A percentile compares a stretch with the other conserved stretches of the same genome.
These are phyloP conservation scores for Rhipidura dahli DNA, from an alignment of 2,113 vertebrate genomes.

Conservation along the genomic window DNA sequence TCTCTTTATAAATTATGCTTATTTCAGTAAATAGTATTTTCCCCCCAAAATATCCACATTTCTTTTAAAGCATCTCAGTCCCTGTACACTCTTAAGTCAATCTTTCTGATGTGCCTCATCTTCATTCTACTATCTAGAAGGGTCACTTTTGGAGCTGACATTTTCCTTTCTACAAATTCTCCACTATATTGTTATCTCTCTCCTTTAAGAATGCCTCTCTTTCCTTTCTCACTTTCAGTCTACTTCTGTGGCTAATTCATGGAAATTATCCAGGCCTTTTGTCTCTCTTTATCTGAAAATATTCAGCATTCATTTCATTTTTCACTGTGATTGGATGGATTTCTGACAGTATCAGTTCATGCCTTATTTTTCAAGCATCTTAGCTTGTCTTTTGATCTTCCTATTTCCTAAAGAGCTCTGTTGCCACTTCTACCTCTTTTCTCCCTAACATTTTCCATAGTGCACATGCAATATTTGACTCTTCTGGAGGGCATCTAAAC, in stretches of 20 bases:
- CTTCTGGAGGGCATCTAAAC: background rate
- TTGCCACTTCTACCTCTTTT: background rate
- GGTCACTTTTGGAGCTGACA: background rate
- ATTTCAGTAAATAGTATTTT: background rate
- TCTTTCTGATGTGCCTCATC: background rate
- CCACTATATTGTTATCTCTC: background rate
- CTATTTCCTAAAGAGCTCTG: background rate
- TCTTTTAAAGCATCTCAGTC: background rate
- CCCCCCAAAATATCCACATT: background rate
- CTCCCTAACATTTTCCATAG: background rate
- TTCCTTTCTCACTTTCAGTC: background rate
- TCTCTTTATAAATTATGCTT: background rate
- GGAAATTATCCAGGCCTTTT: background rate
- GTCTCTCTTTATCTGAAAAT: background rate
- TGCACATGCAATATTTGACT: background rate
- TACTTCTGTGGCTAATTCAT: background rate
- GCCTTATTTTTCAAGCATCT: background rate
- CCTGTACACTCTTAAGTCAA: background rate
- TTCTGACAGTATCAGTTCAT: background rate
- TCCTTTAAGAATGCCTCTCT: background rate
- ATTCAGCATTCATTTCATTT: background rate
- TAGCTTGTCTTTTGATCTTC: background rate
- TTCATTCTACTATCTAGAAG: background rate
- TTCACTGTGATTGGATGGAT: background rate
- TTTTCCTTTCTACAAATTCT: background rate